Conservation (phyloP, 2,888 invertebrate species). For the Orthonevra nobilis region DNA sequence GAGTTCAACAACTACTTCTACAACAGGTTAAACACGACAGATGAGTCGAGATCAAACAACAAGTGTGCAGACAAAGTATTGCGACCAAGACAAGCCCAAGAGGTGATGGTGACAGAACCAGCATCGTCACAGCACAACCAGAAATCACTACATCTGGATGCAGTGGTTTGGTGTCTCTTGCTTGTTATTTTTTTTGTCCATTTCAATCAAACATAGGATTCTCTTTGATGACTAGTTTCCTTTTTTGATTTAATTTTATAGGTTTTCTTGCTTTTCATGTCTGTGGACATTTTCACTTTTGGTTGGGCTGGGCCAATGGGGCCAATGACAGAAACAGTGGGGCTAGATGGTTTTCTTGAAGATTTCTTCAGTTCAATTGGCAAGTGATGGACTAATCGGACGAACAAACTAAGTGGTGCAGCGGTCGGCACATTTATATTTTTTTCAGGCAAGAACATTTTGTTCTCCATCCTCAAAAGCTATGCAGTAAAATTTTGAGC, state of each 20-base stretch:
- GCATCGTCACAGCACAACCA: not conserved
- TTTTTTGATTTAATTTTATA: not conserved
- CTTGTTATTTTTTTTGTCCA: not conserved
- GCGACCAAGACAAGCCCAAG: too few species aligned
- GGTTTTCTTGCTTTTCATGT: not conserved
- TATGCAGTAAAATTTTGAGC: too few species aligned
- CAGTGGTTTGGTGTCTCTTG: too few species aligned
- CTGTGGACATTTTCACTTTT: constrained; percentile 31
- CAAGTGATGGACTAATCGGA: too few species aligned
- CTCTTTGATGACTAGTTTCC: not conserved
- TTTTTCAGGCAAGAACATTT: too few species aligned
- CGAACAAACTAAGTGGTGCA: too few species aligned
- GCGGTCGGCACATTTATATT: too few species aligned
- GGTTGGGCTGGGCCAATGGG: not conserved
- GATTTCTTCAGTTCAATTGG: too few species aligned
- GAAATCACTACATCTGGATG: too few species aligned
- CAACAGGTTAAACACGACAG: constrained; percentile 48
- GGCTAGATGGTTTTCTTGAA: too few species aligned
- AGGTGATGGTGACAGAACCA: constrained; percentile 22
- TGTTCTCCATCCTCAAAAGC: too few species aligned
- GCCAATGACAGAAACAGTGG: constrained; percentile 11
- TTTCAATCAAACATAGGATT: constrained; percentile 13
- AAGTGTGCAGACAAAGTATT: too few species aligned
- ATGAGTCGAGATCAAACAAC: constrained; percentile 27
- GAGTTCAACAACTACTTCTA: constrained; percentile 24